Conservation (phyloP, 2,888 invertebrate species). For the Mesodorylaimus sp. region DNA sequence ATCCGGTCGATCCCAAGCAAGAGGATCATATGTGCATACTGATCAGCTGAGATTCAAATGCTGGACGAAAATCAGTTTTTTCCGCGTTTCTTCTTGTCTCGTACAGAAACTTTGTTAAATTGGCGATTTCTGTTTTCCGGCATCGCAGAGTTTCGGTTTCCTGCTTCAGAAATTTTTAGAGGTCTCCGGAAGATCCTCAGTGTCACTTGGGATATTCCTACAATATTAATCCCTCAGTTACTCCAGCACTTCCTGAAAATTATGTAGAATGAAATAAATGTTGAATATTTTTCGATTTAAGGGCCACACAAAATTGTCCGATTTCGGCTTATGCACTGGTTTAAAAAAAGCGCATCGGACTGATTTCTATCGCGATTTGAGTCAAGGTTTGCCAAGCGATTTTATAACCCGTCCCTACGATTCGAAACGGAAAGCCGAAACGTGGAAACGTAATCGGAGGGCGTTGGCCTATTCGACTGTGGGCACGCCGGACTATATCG, state of each 20-base stretch:
- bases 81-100: too few species aligned
- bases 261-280: too few species aligned
- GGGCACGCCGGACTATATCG: slow-evolving; percentile 98
- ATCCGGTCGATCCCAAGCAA: too few species aligned
- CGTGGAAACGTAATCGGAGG: slow-evolving; percentile 93
- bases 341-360: slow-evolving; percentile 95
- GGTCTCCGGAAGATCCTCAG: too few species aligned
- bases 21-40: too few species aligned
- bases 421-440: slow-evolving; percentile 90
- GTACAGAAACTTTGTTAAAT: too few species aligned
- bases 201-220: slow-evolving; percentile 3
- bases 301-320: slow-evolving; percentile 92
- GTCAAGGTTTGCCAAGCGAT: slow-evolving; percentile 34
- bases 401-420: slow-evolving; percentile 56
- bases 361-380: slow-evolving; percentile 92
- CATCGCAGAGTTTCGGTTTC: background rate
- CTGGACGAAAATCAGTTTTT: too few species aligned
- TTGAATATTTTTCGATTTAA: too few species aligned
- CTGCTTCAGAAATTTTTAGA: slow-evolving; percentile 5
- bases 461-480: slow-evolving; percentile 52
- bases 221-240: background rate
- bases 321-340: slow-evolving; percentile 96
- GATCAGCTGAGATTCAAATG: too few species aligned
- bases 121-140: background rate
- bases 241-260: too few species aligned